Evolutionary conservation across 2,113 vertebrate species (phyloP).

Genomic region (Menidia beryllina): DNA sequence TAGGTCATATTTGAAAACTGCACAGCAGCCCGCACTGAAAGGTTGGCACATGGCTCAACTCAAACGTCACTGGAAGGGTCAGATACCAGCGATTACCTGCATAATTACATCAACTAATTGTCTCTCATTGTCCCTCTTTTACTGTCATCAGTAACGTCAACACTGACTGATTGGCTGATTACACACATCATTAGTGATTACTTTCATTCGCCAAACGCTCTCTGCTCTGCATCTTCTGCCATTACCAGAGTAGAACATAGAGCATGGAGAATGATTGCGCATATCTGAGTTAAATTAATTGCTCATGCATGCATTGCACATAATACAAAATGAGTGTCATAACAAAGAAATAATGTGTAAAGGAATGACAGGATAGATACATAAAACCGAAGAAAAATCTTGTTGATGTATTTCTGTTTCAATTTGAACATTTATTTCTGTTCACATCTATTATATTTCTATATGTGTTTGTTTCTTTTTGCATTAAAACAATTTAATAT

Average conservation of each 20-base stretch:
- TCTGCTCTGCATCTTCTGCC: slow-evolving; percentile 18
- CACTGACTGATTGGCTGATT: slow-evolving; percentile 42
- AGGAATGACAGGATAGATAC: background rate
- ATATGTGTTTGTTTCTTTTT: too few species aligned
- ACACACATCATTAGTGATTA: slow-evolving; percentile 56
- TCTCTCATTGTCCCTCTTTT: slow-evolving; percentile 23
- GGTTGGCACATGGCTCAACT: background rate
- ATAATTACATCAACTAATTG: slow-evolving; percentile 29
- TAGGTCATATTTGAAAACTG: background rate
- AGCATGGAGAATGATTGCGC: background rate
- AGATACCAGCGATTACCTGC: slow-evolving; percentile 28
- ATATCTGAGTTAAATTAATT: background rate
- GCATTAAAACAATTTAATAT: too few species aligned
- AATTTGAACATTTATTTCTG: rapidly evolving
- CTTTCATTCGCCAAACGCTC: slow-evolving; percentile 21
- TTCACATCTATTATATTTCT: too few species aligned
- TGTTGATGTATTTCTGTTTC: too few species aligned
- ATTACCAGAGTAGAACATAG: background rate
- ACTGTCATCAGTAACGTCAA: slow-evolving; percentile 47
- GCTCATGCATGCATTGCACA: background rate
- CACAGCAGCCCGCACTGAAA: background rate
- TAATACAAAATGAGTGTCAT: background rate
- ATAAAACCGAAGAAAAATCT: background rate
- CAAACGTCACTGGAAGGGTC: background rate
- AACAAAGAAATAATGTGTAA: background rate